Conservation (phyloP, 2,797 vertebrate species). For the Chaenodraco wilsoni region DNA sequence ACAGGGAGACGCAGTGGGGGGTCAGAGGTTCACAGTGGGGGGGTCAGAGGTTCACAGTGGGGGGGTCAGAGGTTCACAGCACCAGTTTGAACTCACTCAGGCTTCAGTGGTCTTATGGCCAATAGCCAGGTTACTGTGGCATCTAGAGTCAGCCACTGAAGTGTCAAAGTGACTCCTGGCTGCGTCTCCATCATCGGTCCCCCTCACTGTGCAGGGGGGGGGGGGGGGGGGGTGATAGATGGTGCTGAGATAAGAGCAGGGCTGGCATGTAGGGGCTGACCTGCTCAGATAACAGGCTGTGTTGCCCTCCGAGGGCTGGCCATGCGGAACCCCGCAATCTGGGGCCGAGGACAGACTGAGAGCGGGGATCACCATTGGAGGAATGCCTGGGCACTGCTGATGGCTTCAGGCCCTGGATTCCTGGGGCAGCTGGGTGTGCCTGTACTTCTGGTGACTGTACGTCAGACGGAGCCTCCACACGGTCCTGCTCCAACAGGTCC, state of each 20-base stretch:
- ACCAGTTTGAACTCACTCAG: slow-evolving; percentile 21
- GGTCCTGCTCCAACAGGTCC: slow-evolving; percentile 8
- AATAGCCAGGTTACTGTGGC: slow-evolving; percentile 3
- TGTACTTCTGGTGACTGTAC: slow-evolving; percentile 47
- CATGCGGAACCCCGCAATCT: slow-evolving; percentile 85
- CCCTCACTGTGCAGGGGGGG: background rate
- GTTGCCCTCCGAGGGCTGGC: slow-evolving; percentile 57
- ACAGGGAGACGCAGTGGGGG: background rate
- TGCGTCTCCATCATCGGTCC: background rate
- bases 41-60: slow-evolving; percentile 30
- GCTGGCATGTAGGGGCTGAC: slow-evolving; percentile 45
- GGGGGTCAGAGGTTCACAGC: slow-evolving; percentile 29
- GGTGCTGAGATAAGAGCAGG: slow-evolving; percentile 34
- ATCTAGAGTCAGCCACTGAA: slow-evolving; percentile 11
- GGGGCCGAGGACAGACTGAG: slow-evolving; percentile 64
- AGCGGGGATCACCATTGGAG: slow-evolving; percentile 19
- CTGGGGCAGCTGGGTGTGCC: slow-evolving; percentile 20
- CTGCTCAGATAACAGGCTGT: slow-evolving; percentile 65
- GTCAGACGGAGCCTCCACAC: slow-evolving; percentile 16
- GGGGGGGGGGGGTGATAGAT: slow-evolving; percentile 8
- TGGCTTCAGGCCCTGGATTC: slow-evolving; percentile 26
- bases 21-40: no score
- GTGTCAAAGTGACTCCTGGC: background rate
- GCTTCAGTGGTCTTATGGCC: slow-evolving; percentile 8
- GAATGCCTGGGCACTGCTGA: slow-evolving; percentile 31